Base-by-base conservation (phyloP, 1,140 invertebrate species). In the Papilio helenus region DNA sequence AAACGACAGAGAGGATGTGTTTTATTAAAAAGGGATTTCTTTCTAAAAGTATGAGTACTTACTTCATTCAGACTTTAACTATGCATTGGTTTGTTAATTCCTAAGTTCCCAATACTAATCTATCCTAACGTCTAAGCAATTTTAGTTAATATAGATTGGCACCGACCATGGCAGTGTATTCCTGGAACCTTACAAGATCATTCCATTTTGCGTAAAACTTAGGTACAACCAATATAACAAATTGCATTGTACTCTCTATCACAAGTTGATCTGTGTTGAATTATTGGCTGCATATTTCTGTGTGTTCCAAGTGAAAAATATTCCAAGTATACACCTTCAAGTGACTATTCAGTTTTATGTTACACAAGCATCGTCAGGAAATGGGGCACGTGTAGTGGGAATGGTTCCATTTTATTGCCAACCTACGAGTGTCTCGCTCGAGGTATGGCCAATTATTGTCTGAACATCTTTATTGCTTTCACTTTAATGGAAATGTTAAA, bases 261-360 rank as follows among this genome's bases (percentile, higher is more conserved):
- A 14, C 23, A 26, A 44, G 20, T 4, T 73, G 49, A 16, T 14
- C 72, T 73, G 72, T 73, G 44, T 26, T 14, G 34, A 72, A 18
- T 72, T 72, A 73, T 51, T 49, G 72, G 72, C 44, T 73, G 72
- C 72, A 73, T 73, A 73, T 26, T 73, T 49, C 72, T 14, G 51
- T 44, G 72, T 73, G 34, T 44, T 16, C 26, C 14, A 29, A 29
- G 61, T 73, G 72, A 73, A 73, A 73, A 73, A 49, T 73, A 49
- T 73, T 73, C 72, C 72, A 49, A 73, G n/a, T 49, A 10, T 44
- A 73, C 42, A 26, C 72, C 42, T 20, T 44, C 3, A 20, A 16
- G 34, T 39, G 71, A 73, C 39, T 42, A 26, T 73, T 73, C 42
- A 20, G 44, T 73, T 73, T 73, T 44, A 73, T 46, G 44, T 49